These are phyloP conservation scores for Zalophus californianus DNA, from an alignment of 2,797 vertebrate species.

Conservation along the genomic window DNA sequence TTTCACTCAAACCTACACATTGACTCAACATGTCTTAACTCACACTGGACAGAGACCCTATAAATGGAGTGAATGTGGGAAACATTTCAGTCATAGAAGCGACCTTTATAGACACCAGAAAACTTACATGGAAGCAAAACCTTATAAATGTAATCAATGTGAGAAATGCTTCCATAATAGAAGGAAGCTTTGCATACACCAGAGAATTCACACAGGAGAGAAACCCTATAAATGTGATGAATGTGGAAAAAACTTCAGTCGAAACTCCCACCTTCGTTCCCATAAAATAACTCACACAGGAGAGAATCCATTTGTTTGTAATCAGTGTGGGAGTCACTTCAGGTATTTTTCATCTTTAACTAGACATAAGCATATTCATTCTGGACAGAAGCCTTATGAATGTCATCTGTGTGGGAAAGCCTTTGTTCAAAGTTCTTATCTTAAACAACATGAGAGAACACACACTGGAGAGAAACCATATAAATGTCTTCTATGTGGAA, in stretches of 20 bases:
- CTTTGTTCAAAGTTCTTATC: background rate
- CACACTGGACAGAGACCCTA: slow-evolving; percentile 51
- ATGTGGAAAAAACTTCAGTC: slow-evolving; percentile 71
- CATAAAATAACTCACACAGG: background rate
- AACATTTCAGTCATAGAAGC: background rate
- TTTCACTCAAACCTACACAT: slow-evolving; percentile 70
- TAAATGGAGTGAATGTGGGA: background rate
- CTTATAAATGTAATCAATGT: background rate
- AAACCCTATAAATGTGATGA: slow-evolving; percentile 70
- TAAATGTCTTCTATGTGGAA: background rate
- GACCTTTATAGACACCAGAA: background rate
- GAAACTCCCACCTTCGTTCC: background rate
- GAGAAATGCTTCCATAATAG: background rate
- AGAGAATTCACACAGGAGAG: background rate
- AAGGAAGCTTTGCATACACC: background rate
- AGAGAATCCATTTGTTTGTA: background rate
- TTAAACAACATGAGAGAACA: background rate
- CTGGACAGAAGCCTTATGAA: background rate
- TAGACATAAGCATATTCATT: background rate
- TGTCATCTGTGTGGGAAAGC: background rate
- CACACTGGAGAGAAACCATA: background rate
- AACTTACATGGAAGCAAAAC: background rate
- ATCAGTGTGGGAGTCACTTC: slow-evolving; percentile 11
- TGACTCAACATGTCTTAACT: slow-evolving; percentile 70
- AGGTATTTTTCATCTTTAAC: slow-evolving; percentile 14